Evolutionary conservation across 2,888 invertebrate genomes (phyloP), one percentile per base, ranked within the genome.

Genomic region (Globia sparganii): DNA sequence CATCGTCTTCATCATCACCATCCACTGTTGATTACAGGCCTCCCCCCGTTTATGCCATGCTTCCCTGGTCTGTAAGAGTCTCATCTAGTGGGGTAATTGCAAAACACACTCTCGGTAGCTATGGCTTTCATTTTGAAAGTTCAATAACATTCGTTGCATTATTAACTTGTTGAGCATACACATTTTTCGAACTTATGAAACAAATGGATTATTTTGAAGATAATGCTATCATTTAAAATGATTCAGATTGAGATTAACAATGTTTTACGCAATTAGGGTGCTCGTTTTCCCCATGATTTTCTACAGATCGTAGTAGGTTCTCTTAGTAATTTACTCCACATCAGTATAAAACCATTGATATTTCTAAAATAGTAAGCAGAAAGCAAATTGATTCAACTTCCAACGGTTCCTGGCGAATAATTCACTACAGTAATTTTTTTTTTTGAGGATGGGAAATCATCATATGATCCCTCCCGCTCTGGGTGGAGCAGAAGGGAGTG

Each of bases 341-440:
- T 31, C 43, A 21, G 25, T 15, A 67, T 43, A 66, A 31, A 67
- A 25, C 25, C 4, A 18, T n/a, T 34, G 8, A 67, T n/a, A 1
- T n/a, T 68, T 71, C 18, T 46, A 34, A 0, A 31, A 72, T 0
- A 72, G n/a, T 5, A 34, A 73, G 21, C 74, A 58, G 34, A 72
- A 73, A 21, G 9, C 11, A 58, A 37, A 49, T 18, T 59, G 8
- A 46, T 74, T 61, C n/a, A 28, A 56, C 37, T 46, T 58, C 25
- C 9, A 43, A 34, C 15, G 4, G n/a, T 0, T 64, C 2, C 6
- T 40, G 9, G 21, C 13, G 9, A 72, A 58, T 34, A 58, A 49
- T 40, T 40, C 2, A 49, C 18, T 61, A 37, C 13, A 65, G 15
- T 62, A 34, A 62, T 79, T n/a, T n/a, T n/a, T n/a, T n/a, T n/a